A percentile compares a stretch with the other conserved stretches of the same genome.
These are phyloP conservation scores for Andrena fulva DNA, from an alignment of 2,888 invertebrate species.

Conservation along the genomic window DNA sequence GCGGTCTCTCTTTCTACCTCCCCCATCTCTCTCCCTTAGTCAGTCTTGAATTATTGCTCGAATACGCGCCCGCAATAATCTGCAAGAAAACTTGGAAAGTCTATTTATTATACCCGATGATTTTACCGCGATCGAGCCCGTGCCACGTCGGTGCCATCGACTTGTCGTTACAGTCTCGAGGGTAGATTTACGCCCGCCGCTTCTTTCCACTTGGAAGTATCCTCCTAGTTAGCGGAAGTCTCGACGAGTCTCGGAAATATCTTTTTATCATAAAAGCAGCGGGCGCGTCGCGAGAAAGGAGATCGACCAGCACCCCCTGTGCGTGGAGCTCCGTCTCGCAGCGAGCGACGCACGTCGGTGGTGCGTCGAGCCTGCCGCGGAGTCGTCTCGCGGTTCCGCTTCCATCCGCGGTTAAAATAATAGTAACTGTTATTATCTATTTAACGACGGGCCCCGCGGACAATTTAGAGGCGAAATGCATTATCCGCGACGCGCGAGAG, in stretches of 20 bases:
- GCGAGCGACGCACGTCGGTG: not conserved
- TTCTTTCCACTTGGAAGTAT: conserved; percentile 25
- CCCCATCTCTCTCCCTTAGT: not conserved
- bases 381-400: not conserved
- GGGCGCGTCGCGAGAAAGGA: too few species aligned
- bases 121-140: conserved; percentile 6
- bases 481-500: conserved; percentile 31
- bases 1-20: conserved; percentile 7
- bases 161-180: conserved; percentile 22
- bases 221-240: conserved; percentile 17
- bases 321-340: not conserved
- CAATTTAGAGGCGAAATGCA: conserved; percentile 61
- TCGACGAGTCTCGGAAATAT: not conserved
- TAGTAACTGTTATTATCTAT: conserved; percentile 65
- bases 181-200: conserved; percentile 32
- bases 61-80: conserved; percentile 48
- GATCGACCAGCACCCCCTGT: not conserved
- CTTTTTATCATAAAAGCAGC: not conserved
- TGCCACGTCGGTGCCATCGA: conserved; percentile 5
- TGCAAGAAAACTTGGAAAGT: conserved; percentile 41
- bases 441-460: conserved; percentile 56
- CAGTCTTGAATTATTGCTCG: conserved; percentile 53
- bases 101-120: conserved; percentile 53
- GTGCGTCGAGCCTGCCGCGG: not conserved
- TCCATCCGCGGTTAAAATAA: conserved; percentile 41